Evolutionary conservation across 1,140 invertebrate genomes (phyloP).

Genomic region (Metaphire vulgaris): DNA sequence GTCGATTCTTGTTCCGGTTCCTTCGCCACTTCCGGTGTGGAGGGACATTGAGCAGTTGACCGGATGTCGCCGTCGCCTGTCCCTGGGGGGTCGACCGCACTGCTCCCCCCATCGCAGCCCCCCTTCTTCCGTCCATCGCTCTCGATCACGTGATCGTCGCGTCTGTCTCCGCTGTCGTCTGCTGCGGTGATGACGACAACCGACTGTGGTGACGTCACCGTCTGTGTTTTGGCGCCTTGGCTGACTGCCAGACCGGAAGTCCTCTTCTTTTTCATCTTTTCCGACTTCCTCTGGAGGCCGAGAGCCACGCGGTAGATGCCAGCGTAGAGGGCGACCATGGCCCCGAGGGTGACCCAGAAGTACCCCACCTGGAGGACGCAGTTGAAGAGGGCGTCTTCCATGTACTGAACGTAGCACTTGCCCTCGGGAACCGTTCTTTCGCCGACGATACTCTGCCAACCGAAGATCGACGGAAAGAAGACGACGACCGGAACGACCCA

Average conservation of each 20-base stretch:
- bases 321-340: conserved; percentile 66
- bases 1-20: no score
- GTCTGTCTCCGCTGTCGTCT: no score
- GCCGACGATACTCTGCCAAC: conserved; percentile 95
- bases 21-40: no score
- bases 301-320: conserved; percentile 96
- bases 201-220: no score
- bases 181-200: no score
- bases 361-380: conserved; percentile 93
- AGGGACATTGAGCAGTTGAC: no score
- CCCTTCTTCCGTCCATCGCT: no score
- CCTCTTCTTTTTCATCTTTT: conserved; percentile 59
- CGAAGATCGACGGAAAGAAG: conserved; percentile 97
- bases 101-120: background rate
- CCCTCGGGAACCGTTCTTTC: conserved; percentile 63
- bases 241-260: no score
- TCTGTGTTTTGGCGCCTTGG: no score
- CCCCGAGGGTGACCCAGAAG: conserved; percentile 79
- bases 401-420: conserved; percentile 93
- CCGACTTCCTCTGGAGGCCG: conserved; percentile 95
- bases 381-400: conserved; percentile 95
- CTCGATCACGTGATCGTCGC: no score
- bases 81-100: no score
- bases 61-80: no score
- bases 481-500: conserved; percentile 95